Conservation (phyloP, 2,797 vertebrate species). For the Coendou prehensilis region DNA sequence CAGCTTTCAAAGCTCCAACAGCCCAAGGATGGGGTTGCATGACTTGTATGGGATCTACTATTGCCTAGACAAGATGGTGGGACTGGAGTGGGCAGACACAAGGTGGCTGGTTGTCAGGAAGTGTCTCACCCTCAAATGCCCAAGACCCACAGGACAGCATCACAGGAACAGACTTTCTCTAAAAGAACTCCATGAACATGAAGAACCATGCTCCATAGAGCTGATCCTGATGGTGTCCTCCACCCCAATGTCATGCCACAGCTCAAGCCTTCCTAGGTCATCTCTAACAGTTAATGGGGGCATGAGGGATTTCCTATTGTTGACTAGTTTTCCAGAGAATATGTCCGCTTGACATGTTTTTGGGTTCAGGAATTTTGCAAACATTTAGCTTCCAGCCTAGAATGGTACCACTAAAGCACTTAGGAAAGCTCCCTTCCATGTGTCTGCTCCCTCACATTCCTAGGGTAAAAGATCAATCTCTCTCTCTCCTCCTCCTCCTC, state of each 20-base stretch:
- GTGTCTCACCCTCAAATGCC: neutral
- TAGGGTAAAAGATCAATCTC: neutral
- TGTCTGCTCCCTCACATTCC: neutral
- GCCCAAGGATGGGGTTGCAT: fast-evolving
- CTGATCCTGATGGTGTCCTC: fast-evolving
- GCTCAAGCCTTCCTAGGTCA: neutral
- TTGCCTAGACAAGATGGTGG: neutral
- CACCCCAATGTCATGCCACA: fast-evolving
- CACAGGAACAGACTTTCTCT: neutral
- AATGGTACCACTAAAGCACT: neutral
- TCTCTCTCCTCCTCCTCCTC: neutral
- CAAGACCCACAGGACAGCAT: neutral
- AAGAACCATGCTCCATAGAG: too few species aligned
- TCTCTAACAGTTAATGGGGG: fast-evolving
- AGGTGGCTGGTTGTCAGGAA: neutral
- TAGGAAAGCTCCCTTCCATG: neutral
- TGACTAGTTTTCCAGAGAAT: neutral
- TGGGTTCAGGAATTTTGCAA: neutral
- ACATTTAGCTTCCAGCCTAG: neutral
- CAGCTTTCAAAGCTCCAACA: fast-evolving
- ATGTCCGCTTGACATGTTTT: neutral
- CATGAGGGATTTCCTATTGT: fast-evolving
- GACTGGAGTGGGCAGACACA: neutral
- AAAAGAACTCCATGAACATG: neutral
- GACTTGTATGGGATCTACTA: neutral